Evolutionary conservation across 1,140 invertebrate species (phyloP).

Genomic region (Pantala flavescens): DNA sequence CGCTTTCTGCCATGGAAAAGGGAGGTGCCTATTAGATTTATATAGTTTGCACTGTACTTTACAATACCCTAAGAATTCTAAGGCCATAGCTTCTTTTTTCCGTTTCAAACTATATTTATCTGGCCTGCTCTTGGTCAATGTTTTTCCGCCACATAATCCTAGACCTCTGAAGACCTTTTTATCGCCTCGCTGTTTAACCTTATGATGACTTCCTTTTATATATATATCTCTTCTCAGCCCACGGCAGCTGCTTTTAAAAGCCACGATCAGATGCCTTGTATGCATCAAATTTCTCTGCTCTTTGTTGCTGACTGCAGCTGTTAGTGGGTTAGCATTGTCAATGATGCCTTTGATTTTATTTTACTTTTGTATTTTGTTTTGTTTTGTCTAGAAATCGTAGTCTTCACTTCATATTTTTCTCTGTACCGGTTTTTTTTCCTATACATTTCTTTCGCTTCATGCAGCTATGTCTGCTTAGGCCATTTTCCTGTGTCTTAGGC

Average conservation of each 20-base stretch:
- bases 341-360: background rate
- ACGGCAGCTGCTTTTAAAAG: background rate
- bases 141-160: background rate
- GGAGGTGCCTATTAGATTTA: background rate
- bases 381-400: background rate
- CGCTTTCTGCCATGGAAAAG: background rate
- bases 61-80: background rate
- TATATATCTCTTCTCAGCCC: background rate
- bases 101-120: background rate
- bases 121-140: conserved; percentile 7
- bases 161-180: background rate
- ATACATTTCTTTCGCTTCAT: background rate
- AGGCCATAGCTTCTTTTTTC: background rate
- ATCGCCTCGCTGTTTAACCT: background rate
- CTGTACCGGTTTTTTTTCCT: background rate
- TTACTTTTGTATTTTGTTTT: background rate
- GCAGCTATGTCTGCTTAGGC: conserved; percentile 2
- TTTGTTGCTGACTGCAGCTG: background rate
- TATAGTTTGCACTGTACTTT: background rate
- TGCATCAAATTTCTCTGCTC: background rate
- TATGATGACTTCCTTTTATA: background rate
- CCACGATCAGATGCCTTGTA: background rate
- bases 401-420: background rate
- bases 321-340: background rate
- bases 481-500: background rate